Percentiles rank a stretch among this genome's conserved stretches.
These are phyloP conservation scores for Dryas iulia DNA, from an alignment of 1,140 invertebrate genomes.

Conservation along the genomic window DNA sequence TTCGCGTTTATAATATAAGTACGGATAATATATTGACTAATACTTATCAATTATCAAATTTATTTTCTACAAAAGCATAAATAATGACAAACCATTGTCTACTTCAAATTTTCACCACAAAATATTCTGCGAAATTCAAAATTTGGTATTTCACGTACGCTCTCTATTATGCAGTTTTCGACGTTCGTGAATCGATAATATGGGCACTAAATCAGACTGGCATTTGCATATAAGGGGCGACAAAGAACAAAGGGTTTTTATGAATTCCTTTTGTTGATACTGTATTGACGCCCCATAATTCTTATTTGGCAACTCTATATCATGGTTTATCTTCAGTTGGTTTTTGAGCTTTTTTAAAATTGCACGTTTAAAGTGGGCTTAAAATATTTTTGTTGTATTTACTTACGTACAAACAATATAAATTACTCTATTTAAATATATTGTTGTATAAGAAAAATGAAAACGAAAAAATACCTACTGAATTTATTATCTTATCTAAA, in stretches of 20 bases:
- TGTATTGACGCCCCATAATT: slow-evolving; percentile 59
- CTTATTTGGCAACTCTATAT: slow-evolving; percentile 61
- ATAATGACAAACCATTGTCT: not conserved
- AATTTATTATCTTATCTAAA: no score
- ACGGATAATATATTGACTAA: no score
- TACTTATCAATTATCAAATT: not conserved
- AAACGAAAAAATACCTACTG: no score
- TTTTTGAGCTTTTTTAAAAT: slow-evolving; percentile 6
- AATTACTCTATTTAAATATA: no score
- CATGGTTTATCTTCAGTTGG: slow-evolving; percentile 34
- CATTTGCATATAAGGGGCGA: slow-evolving; percentile 75
- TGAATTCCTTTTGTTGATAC: slow-evolving; percentile 57
- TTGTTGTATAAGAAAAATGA: no score
- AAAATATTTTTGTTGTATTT: no score
- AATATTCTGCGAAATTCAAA: slow-evolving; percentile 12
- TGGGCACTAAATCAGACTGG: slow-evolving; percentile 61
- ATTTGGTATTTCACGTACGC: slow-evolving; percentile 10
- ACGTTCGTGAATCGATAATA: slow-evolving; percentile 62
- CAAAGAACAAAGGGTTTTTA: slow-evolving; percentile 70
- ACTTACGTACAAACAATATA: no score
- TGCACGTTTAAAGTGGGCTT: not conserved
- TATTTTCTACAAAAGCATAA: not conserved
- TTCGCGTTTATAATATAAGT: no score
- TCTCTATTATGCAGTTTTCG: slow-evolving; percentile 47
- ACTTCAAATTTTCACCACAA: not conserved